Conservation (phyloP, 1,140 invertebrate species). For the Subanguina moxae region DNA sequence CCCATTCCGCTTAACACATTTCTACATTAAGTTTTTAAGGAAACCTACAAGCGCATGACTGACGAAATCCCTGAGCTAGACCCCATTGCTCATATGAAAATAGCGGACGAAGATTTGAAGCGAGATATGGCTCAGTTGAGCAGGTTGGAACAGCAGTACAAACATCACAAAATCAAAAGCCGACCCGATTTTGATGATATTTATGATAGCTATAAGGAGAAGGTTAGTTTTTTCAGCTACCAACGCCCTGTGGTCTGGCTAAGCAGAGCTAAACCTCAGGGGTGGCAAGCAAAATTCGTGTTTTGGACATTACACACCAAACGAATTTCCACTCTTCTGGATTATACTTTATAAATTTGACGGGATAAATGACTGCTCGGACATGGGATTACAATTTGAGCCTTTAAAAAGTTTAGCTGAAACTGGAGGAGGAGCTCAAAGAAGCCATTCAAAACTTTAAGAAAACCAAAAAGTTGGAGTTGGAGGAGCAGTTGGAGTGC, state of each 20-base stretch:
- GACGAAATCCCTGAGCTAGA: constrained; percentile 79
- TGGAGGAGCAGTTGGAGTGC: constrained; percentile 93
- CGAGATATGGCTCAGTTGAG: background rate
- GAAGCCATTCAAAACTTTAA: constrained; percentile 73
- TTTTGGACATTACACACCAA: too few relatives aligned
- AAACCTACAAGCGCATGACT: constrained; percentile 69
- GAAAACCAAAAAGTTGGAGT: constrained; percentile 82
- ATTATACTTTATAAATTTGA: too few relatives aligned
- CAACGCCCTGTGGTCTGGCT: too few relatives aligned
- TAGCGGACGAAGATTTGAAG: constrained; percentile 2
- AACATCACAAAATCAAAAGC: constrained; percentile 3
- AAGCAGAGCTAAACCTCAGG: too few relatives aligned
- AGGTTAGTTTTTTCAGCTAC: too few relatives aligned
- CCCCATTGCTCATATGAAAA: constrained; percentile 83
- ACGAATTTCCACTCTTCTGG: too few relatives aligned
- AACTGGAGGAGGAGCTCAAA: constrained; percentile 54
- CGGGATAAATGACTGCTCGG: too few relatives aligned
- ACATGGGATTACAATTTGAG: too few relatives aligned
- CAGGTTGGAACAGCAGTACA: constrained; percentile 5
- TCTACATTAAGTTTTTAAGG: constrained; percentile 6
- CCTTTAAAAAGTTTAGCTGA: background rate
- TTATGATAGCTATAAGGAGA: constrained; percentile 9
- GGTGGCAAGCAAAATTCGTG: too few relatives aligned
- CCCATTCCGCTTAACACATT: background rate
- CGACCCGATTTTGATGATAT: constrained; percentile 14